Evolutionary conservation across 2,113 vertebrate genomes (phyloP), one percentile per base, ranked within the genome.

Genomic region (Gavialis gangeticus): DNA sequence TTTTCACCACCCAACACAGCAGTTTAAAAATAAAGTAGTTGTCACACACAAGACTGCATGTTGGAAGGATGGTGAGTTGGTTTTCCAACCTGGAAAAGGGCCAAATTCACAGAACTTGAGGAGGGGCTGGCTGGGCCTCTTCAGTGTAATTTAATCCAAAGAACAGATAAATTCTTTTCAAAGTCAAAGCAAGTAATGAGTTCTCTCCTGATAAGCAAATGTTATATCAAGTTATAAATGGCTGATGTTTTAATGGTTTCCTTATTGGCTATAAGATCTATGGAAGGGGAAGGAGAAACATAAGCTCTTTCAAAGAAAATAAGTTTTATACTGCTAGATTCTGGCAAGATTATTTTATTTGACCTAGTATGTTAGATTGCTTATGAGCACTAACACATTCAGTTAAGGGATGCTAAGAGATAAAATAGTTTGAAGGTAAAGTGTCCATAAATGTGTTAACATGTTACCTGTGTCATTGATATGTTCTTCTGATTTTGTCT

Each of bases 81-180:
- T 87, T 95, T 92, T 80, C 85, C 9, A 5, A 85, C 37, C 69
- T 91, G 62, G 93, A 80, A 82, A 80, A 63, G 88, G 77, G 37
- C 59, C 85, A 91, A 18, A 76, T 86, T 28, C 75, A 79, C 77
- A 92, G 86, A 73, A 81, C 94, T 84, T 91, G 88, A 87, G 67
- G 77, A 90, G 69, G 56, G 82, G 15, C 76, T 79, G 34, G 58
- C 1, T 27, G 62, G 83, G 56, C 67, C 63, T 88, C 81, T 89
- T 63, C 62, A 56, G 64, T 91, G 89, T 85, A 90, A 95, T 85
- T 84, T 89, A 67, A 90, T 85, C 77, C 1, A 0, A 89, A 79
- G 81, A 88, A 60, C 77, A 94, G 88, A 96, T 92, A 79, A 91
- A 91, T 97, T 93, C 22, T 91, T 93, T 95, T 96, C 71, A 95